These are phyloP conservation scores for Chrysomela aeneicollis DNA, from an alignment of 2,888 invertebrate genomes.

Conservation along the genomic window DNA sequence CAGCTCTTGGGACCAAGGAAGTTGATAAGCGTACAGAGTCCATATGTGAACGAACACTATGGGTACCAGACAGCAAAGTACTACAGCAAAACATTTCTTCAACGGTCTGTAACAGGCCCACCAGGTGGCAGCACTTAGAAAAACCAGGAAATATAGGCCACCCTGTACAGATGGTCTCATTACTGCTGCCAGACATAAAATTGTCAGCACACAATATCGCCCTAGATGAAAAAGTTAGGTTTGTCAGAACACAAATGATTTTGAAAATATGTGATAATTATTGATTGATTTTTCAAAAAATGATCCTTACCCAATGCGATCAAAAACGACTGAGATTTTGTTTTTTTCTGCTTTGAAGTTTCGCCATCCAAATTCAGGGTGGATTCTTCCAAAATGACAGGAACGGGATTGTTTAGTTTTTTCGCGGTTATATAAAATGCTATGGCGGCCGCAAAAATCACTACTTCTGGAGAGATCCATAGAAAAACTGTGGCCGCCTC, in stretches of 20 bases:
- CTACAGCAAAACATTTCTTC: slow-evolving; percentile 77
- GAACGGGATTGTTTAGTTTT: slow-evolving; percentile 51
- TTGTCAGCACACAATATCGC: slow-evolving; percentile 70
- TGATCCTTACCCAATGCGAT: slow-evolving; percentile 34
- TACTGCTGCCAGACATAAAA: slow-evolving; percentile 77
- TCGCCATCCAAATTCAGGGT: slow-evolving; percentile 29
- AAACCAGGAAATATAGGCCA: slow-evolving; percentile 86
- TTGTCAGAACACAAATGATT: no score
- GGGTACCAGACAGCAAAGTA: slow-evolving; percentile 75
- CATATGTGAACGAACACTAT: slow-evolving; percentile 79
- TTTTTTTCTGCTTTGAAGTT: slow-evolving; percentile 30
- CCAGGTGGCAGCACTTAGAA: slow-evolving; percentile 84
- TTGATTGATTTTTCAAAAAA: neutral
- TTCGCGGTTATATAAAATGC: slow-evolving; percentile 64
- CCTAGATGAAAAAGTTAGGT: slow-evolving; percentile 66
- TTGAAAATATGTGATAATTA: slow-evolving; percentile 24
- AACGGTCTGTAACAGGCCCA: slow-evolving; percentile 85
- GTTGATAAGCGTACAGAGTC: slow-evolving; percentile 82
- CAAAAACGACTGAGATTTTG: slow-evolving; percentile 41
- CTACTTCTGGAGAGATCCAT: slow-evolving; percentile 81
- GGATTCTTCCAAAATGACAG: slow-evolving; percentile 16
- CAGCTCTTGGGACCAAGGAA: slow-evolving; percentile 78
- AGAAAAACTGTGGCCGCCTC: slow-evolving; percentile 71
- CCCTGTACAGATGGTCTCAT: slow-evolving; percentile 84
- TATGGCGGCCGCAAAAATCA: slow-evolving; percentile 66